A percentile compares a stretch with the other conserved stretches of the same genome.
phyloP scores from a whole-genome alignment of 2,113 vertebrate genomes.

The Poicephalus gulielmi region DNA sequence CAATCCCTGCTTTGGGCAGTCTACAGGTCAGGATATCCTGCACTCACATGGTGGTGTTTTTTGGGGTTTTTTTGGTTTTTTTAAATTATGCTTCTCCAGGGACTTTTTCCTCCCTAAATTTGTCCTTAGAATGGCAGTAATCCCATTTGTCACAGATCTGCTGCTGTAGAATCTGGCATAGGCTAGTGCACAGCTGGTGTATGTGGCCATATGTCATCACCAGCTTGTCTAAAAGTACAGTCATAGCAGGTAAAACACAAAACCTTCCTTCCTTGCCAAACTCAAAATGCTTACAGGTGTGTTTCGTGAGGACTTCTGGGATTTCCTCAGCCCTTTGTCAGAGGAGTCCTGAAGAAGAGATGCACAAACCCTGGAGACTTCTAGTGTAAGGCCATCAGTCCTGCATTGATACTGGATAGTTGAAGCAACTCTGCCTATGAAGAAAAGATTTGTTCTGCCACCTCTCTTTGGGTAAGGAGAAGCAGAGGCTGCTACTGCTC shows the following conservation, averaged over 20 bases:
- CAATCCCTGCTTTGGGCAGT: neutral
- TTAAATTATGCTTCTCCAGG: neutral
- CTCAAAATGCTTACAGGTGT: slow-evolving; percentile 50
- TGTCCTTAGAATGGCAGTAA: neutral
- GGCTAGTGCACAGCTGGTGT: neutral
- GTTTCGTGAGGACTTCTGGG: slow-evolving; percentile 48
- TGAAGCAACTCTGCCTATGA: neutral
- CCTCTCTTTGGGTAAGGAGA: slow-evolving; percentile 45
- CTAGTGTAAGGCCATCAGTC: slow-evolving; percentile 42
- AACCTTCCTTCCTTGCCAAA: slow-evolving; percentile 39
- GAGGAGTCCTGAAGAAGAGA: slow-evolving; percentile 38
- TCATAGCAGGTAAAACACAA: neutral
- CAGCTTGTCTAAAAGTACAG: neutral
- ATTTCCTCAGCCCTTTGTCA: slow-evolving; percentile 48
- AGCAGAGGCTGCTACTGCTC: slow-evolving; percentile 19
- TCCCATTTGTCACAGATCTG: neutral
- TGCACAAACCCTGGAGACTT: slow-evolving; percentile 35
- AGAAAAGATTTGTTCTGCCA: slow-evolving; percentile 51
- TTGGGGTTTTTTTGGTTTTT: neutral
- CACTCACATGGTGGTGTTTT: neutral
- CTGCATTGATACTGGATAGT: slow-evolving; percentile 25
- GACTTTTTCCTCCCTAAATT: neutral
- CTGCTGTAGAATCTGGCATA: neutral
- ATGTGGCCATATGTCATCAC: neutral
- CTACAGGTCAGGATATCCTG: neutral